A percentile compares a stretch with the other conserved stretches of the same genome.
phyloP scores from a whole-genome alignment of 2,113 vertebrate species.

The Phyllopteryx taeniolatus region DNA sequence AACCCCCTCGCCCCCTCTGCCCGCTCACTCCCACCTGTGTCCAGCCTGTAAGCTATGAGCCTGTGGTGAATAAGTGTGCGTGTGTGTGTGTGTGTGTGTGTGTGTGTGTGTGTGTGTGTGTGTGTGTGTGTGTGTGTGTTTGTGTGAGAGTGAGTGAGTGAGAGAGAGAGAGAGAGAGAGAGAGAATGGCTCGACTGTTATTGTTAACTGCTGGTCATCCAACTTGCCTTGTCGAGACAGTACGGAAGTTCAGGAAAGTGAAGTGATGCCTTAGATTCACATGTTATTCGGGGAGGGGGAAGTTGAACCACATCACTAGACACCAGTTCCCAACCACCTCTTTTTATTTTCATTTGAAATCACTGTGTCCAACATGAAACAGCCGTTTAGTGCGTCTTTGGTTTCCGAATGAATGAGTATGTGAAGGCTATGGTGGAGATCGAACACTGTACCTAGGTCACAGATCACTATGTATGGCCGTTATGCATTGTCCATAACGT shows the following conservation, averaged over 20 bases:
- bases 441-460: conserved; percentile 83
- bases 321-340: conserved; percentile 14
- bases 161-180: conserved; percentile 12
- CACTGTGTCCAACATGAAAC: conserved; percentile 46
- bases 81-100: conserved; percentile 18
- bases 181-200: conserved; percentile 54
- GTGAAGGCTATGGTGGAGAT: conserved; percentile 71
- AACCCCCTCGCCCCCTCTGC: conserved; percentile 27
- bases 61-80: conserved; percentile 36
- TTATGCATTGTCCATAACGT: conserved; percentile 77
- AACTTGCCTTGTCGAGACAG: conserved; percentile 35
- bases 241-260: conserved; percentile 18
- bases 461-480: conserved; percentile 73
- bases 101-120: conserved; percentile 18
- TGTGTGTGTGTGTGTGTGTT: conserved; percentile 17
- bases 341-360: conserved; percentile 42
- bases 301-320: conserved; percentile 18
- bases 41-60: conserved; percentile 70
- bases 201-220: conserved; percentile 39
- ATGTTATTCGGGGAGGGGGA: conserved; percentile 15
- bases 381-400: background rate
- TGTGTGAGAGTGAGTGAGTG: conserved; percentile 8
- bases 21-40: conserved; percentile 44
- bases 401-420: conserved; percentile 45
- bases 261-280: conserved; percentile 17